These are phyloP conservation scores for Penaeus chinensis DNA, from an alignment of 1,140 invertebrate species.

Conservation along the genomic window DNA sequence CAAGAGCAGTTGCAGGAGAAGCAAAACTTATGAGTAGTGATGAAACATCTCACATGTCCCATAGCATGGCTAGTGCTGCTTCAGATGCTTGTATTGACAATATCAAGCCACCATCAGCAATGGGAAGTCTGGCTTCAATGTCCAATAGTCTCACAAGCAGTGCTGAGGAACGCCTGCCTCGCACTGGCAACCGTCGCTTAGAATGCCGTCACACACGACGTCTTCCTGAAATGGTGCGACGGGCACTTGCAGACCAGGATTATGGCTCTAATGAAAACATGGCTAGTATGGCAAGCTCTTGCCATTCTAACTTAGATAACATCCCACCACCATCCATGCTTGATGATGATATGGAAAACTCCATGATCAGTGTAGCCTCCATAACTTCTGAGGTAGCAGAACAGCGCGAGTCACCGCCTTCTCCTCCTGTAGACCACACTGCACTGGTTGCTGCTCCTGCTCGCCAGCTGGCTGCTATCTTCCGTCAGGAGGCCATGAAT, in stretches of 20 bases:
- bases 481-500: slow-evolving; percentile 65
- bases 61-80: slow-evolving; percentile 72
- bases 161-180: slow-evolving; percentile 63
- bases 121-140: slow-evolving; percentile 68
- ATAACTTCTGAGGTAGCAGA: slow-evolving; percentile 83
- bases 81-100: slow-evolving; percentile 77
- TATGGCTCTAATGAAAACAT: slow-evolving; percentile 76
- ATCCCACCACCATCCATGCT: slow-evolving; percentile 85
- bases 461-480: slow-evolving; percentile 65
- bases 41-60: slow-evolving; percentile 66
- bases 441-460: slow-evolving; percentile 64
- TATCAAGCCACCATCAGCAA: slow-evolving; percentile 81
- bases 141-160: slow-evolving; percentile 66
- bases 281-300: slow-evolving; percentile 72
- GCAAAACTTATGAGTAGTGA: slow-evolving; percentile 68
- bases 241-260: slow-evolving; percentile 73
- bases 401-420: slow-evolving; percentile 53
- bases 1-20: slow-evolving; percentile 75
- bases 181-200: slow-evolving; percentile 66
- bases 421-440: slow-evolving; percentile 53
- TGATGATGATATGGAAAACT: slow-evolving; percentile 81
- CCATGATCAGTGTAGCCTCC: slow-evolving; percentile 84
- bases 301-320: slow-evolving; percentile 78
- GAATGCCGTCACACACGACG: slow-evolving; percentile 64
- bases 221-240: slow-evolving; percentile 64